Evolutionary conservation across 1,140 invertebrate species (phyloP).

Genomic region (Latrodectus geometricus): DNA sequence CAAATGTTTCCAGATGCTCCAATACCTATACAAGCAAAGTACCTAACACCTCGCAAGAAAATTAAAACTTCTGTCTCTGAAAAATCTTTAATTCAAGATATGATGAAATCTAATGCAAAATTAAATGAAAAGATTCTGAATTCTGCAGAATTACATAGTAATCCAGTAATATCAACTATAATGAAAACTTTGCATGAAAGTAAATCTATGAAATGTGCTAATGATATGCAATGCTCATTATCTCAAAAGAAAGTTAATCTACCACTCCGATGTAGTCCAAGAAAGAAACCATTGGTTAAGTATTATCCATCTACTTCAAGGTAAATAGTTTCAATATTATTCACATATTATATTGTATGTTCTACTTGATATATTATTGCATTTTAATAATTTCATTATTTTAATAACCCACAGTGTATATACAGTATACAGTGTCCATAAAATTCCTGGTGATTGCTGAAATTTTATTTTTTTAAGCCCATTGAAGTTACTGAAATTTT

Average conservation of each 20-base stretch:
- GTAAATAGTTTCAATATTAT: neutral
- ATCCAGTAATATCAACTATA: neutral
- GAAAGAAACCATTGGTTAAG: conserved; percentile 12
- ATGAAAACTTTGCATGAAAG: too few species aligned
- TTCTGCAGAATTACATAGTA: neutral
- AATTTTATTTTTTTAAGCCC: too few species aligned
- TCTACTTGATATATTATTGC: too few species aligned
- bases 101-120: neutral
- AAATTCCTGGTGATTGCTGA: too few species aligned
- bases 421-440: too few species aligned
- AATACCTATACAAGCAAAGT: neutral
- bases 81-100: neutral
- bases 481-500: too few species aligned
- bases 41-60: neutral
- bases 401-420: too few species aligned
- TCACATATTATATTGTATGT: too few species aligned
- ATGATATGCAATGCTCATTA: neutral
- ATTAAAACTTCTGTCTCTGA: neutral
- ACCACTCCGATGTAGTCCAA: conserved; percentile 33
- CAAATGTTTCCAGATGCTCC: conserved; percentile 4
- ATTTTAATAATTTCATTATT: too few species aligned
- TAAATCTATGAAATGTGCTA: neutral
- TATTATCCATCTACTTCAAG: neutral
- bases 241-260: neutral
- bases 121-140: neutral